A percentile compares a stretch with the other conserved stretches of the same genome.
Evolutionary conservation across 2,888 invertebrate species (phyloP).

Genomic region (Parnassius mnemosyne): DNA sequence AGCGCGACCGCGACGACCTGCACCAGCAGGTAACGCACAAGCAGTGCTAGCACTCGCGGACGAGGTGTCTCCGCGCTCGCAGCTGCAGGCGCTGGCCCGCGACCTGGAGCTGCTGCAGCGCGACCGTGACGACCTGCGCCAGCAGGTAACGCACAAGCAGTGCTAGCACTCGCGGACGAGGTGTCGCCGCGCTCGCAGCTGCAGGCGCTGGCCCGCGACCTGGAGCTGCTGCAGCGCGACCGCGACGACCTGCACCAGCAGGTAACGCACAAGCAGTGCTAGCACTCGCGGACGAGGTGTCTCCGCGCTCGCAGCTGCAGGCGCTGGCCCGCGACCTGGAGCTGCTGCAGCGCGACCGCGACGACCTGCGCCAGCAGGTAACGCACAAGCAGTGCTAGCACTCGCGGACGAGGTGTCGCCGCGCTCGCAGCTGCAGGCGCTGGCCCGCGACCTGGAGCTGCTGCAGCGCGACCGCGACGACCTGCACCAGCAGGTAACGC

Average conservation of each 20-base stretch:
- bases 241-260: too few species aligned
- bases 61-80: too few species aligned
- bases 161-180: conserved; percentile 40
- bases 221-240: too few species aligned
- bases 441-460: conserved; percentile 82
- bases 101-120: too few species aligned
- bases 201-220: conserved; percentile 56
- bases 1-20: too few species aligned
- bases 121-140: too few species aligned
- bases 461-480: conserved; percentile 85
- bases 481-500: conserved; percentile 85
- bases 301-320: conserved; percentile 43
- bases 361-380: conserved; percentile 89
- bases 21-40: too few species aligned
- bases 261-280: too few species aligned
- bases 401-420: conserved; percentile 44
- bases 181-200: conserved; percentile 44
- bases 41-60: too few species aligned
- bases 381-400: conserved; percentile 28
- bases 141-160: conserved; percentile 34
- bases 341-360: conserved; percentile 82
- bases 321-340: conserved; percentile 82
- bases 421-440: conserved; percentile 55
- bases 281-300: conserved; percentile 35
- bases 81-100: too few species aligned